A percentile compares a stretch with the other conserved stretches of the same genome.
Conservation (phyloP, 2,888 invertebrate genomes). For the Eugnorisma glareosa region DNA sequence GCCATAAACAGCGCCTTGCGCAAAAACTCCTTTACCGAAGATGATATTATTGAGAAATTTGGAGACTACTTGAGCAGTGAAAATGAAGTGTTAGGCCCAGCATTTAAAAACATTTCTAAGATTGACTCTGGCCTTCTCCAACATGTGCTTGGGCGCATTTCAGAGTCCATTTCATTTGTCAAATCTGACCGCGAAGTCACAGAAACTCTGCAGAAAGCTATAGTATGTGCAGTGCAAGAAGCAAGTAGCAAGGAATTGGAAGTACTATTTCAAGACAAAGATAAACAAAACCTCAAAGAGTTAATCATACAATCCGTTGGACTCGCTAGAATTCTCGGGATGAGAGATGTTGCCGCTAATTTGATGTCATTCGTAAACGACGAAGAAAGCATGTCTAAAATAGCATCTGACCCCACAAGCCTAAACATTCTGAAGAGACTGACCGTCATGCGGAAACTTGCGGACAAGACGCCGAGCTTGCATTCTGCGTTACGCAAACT, state of each 20-base stretch:
- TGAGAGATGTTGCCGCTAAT: constrained; percentile 91
- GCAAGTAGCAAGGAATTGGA: constrained; percentile 91
- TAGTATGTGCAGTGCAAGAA: constrained; percentile 92
- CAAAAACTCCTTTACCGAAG: constrained; percentile 88
- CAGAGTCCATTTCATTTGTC: constrained; percentile 90
- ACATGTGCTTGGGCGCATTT: constrained; percentile 91
- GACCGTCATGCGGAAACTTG: constrained; percentile 93
- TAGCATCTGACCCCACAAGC: constrained; percentile 91
- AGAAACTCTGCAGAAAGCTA: constrained; percentile 92
- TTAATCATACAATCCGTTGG: constrained; percentile 92
- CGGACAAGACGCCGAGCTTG: constrained; percentile 92
- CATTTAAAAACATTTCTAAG: constrained; percentile 92
- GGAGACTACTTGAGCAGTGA: constrained; percentile 92
- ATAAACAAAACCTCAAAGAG: constrained; percentile 85
- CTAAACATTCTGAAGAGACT: constrained; percentile 92
- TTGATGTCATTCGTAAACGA: constrained; percentile 89
- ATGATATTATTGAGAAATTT: constrained; percentile 92
- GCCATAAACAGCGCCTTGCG: constrained; percentile 86
- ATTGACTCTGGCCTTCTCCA: constrained; percentile 91
- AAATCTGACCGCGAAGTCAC: constrained; percentile 92
- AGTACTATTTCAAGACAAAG: constrained; percentile 87
- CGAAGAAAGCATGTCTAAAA: constrained; percentile 89
- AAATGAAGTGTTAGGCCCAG: constrained; percentile 91
- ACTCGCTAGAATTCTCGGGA: constrained; percentile 92
- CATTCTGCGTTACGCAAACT: constrained; percentile 91